phyloP scores from a whole-genome alignment of 1,140 invertebrate genomes.

The Antheraea mylitta region DNA sequence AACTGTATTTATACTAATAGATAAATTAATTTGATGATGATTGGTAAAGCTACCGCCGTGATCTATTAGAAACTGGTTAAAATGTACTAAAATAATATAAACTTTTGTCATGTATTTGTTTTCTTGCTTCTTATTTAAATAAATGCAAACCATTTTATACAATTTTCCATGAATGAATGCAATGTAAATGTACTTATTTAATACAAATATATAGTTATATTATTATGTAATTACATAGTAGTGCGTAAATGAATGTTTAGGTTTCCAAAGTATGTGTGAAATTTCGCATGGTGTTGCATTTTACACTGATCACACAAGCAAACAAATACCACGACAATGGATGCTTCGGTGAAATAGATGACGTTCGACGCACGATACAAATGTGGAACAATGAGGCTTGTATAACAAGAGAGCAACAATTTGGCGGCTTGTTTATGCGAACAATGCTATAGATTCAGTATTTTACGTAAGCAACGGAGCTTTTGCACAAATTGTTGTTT shows the following conservation, averaged over 20 bases:
- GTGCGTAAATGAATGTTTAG: slow-evolving; percentile 49
- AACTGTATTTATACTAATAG: too few relatives aligned
- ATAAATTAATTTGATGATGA: too few relatives aligned
- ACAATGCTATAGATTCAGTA: slow-evolving; percentile 57
- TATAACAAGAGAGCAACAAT: slow-evolving; percentile 60
- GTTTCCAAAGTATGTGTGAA: slow-evolving; percentile 49
- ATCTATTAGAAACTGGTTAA: too few relatives aligned
- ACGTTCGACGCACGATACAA: slow-evolving; percentile 56
- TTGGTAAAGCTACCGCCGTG: too few relatives aligned
- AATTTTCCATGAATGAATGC: too few relatives aligned
- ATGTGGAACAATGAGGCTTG: slow-evolving; percentile 72
- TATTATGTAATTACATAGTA: slow-evolving; percentile 42
- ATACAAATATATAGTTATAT: too few relatives aligned
- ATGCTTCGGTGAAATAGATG: slow-evolving; percentile 65
- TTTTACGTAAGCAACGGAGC: slow-evolving; percentile 39
- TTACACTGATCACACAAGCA: slow-evolving; percentile 46
- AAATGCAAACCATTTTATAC: too few relatives aligned
- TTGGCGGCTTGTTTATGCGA: slow-evolving; percentile 56
- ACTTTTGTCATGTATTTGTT: too few relatives aligned
- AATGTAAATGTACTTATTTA: too few relatives aligned
- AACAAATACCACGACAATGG: slow-evolving; percentile 73
- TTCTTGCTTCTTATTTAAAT: too few relatives aligned
- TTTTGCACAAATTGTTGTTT: slow-evolving; percentile 26
- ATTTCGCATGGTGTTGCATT: slow-evolving; percentile 62
- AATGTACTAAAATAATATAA: too few relatives aligned